Conservation (phyloP, 2,797 vertebrate species). For the Pristis pectinata region DNA sequence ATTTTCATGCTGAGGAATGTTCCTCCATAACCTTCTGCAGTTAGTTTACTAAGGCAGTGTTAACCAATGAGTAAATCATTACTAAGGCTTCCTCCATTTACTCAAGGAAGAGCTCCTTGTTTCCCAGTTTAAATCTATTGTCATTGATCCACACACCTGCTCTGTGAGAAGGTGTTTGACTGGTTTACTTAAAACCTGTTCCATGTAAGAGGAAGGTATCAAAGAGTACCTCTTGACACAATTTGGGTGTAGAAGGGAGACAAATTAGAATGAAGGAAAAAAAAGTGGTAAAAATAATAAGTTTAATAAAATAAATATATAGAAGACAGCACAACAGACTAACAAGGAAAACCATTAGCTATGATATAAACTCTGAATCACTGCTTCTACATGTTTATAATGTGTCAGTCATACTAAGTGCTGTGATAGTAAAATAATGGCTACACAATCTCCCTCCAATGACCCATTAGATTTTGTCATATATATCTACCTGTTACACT, state of each 20-base stretch:
- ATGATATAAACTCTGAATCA: not conserved
- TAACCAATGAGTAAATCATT: not conserved
- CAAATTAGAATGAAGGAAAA: not conserved
- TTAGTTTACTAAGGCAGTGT: not conserved
- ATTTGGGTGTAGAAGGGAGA: not conserved
- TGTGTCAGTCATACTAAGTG: not conserved
- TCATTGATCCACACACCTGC: not conserved
- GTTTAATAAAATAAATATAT: not conserved
- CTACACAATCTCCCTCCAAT: not conserved
- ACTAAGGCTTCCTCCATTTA: not conserved
- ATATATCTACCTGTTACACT: not conserved
- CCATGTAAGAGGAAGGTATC: not conserved
- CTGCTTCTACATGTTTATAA: not conserved
- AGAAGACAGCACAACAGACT: not conserved
- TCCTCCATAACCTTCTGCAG: not conserved
- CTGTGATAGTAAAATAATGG: not conserved
- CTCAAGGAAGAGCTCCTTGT: not conserved
- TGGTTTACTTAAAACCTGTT: not conserved
- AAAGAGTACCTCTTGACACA: not conserved
- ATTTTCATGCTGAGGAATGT: not conserved
- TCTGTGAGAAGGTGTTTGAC: not conserved
- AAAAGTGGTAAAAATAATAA: not conserved
- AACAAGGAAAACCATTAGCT: not conserved
- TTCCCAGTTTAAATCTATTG: not conserved
- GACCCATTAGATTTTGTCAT: conserved; percentile 18